phyloP scores from a whole-genome alignment of 1,140 invertebrate genomes.

The Agrilus planipennis region DNA sequence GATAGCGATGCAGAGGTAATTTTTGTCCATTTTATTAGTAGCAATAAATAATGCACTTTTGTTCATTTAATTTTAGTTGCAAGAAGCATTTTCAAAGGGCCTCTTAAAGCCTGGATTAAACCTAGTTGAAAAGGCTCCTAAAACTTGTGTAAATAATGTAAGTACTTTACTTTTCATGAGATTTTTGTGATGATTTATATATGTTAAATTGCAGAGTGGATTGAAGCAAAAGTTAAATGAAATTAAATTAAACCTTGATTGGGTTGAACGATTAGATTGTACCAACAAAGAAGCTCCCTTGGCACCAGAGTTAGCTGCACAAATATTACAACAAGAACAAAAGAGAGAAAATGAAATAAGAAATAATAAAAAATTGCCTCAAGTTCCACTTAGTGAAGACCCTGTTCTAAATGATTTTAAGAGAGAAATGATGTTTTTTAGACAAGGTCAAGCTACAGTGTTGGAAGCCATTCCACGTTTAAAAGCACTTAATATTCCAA shows the following conservation, averaged over 20 bases:
- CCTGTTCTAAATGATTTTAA: conserved; percentile 87
- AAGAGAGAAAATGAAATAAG: conserved; percentile 51
- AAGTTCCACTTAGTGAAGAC: conserved; percentile 55
- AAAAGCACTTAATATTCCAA: conserved; percentile 61
- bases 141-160: conserved; percentile 52
- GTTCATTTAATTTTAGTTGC: conserved; percentile 47
- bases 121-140: conserved; percentile 46
- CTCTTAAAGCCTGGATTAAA: conserved; percentile 75
- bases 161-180: conserved; percentile 23
- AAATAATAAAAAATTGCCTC: conserved; percentile 54
- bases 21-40: conserved; percentile 1
- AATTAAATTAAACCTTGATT: conserved; percentile 61
- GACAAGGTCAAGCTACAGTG: conserved; percentile 83
- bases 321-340: conserved; percentile 57
- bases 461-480: conserved; percentile 64
- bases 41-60: conserved; percentile 10
- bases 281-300: conserved; percentile 61
- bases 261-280: conserved; percentile 78
- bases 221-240: conserved; percentile 60
- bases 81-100: conserved; percentile 71
- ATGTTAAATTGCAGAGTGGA: conserved; percentile 37
- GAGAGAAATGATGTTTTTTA: conserved; percentile 80
- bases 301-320: conserved; percentile 66
- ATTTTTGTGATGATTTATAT: conserved; percentile 1
- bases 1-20: conserved; percentile 37